Evolutionary conservation across 2,113 vertebrate species (phyloP), one percentile per base, ranked within the genome.

Genomic region (Xiphophorus couchianus): DNA sequence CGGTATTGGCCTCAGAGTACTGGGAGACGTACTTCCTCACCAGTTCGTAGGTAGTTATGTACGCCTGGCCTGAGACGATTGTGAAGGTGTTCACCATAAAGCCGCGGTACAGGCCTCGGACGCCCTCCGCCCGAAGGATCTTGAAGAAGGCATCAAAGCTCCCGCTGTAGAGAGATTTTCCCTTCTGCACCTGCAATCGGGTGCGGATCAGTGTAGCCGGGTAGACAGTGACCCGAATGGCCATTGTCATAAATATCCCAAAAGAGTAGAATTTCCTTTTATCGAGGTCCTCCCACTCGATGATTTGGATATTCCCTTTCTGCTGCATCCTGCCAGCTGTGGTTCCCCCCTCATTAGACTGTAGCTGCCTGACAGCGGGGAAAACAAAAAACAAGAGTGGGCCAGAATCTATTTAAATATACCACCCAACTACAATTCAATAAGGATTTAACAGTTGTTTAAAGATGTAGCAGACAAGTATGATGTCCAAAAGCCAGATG

Each of bases 281-380:
- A 94, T 99, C 98, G 88, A 99, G 93, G 90, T 99, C 96, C 79
- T 99, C 98, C 98, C 98, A 99, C 87, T 99, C 98, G 0, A 99
- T 99, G 94, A 99, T 99, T 92, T 95, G 97, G 90, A 99, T 97
- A 93, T 97, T 99, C 61, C 97, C 94, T 76, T 95, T 95, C 89
- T 94, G 90, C 67, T 94, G 93, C 93, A 94, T 90, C 84, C 78
- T 90, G 76, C 42, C 84, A 30, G 73, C 37, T 60, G 78, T 28
- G 35, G 77, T 10, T 19, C 73, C 4, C 73, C 79, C 89, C 67
- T 86, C 90, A 90, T 91, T 84, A 84, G 86, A 92, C 22, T 69
- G 82, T 29, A 73, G 66, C 81, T 84, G 74, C 44, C 84, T 77
- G 64, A 51, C 11, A 79, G n/a, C 15, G 35, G 8, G 3, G 42